Evolutionary conservation across 2,888 invertebrate species (phyloP).

Genomic region (Clanis bilineata): DNA sequence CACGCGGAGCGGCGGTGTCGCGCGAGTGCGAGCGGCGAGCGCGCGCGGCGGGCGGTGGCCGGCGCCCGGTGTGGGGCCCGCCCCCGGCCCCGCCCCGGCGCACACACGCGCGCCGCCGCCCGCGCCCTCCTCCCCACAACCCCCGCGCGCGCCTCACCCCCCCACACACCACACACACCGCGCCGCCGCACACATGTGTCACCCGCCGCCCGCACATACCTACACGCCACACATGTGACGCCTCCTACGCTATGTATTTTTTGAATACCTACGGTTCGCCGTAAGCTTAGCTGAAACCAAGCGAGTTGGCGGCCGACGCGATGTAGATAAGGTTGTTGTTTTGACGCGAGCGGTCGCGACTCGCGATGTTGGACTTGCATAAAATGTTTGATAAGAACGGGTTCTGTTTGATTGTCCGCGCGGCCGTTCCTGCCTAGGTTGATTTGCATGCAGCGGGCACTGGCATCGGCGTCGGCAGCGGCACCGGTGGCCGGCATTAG

Average conservation of each 20-base stretch:
- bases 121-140: conserved; percentile 45
- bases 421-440: not conserved
- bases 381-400: not conserved
- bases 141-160: conserved; percentile 54
- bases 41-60: conserved; percentile 47
- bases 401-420: not conserved
- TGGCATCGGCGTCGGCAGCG: not conserved
- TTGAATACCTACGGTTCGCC: conserved; percentile 57
- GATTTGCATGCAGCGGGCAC: not conserved
- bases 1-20: conserved; percentile 61
- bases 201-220: conserved; percentile 51
- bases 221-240: conserved; percentile 76
- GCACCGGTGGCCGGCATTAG: not conserved
- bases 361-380: not conserved
- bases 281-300: conserved; percentile 19
- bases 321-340: conserved; percentile 7
- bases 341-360: not conserved
- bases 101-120: conserved; percentile 53
- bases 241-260: conserved; percentile 73
- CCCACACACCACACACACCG: conserved; percentile 45
- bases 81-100: conserved; percentile 64
- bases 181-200: conserved; percentile 54
- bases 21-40: conserved; percentile 55
- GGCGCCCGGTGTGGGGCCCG: conserved; percentile 60
- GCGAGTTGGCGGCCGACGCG: not conserved